Base-by-base conservation (phyloP, 2,888 invertebrate species). In the Agrotis puta region DNA sequence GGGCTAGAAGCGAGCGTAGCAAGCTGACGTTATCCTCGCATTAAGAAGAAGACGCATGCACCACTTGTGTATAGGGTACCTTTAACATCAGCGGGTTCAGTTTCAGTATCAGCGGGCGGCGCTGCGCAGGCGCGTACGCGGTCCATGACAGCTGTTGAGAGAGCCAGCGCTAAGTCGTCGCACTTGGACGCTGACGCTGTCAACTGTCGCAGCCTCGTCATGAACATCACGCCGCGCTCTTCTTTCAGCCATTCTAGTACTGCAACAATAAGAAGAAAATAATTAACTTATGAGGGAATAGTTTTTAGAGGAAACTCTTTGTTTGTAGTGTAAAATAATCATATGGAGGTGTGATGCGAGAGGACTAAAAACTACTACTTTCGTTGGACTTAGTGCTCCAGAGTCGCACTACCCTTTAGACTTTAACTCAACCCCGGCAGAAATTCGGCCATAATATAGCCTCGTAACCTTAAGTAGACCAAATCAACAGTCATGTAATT, bases 171-270 rank as follows among this genome's bases (percentile, higher is more conserved):
- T 77, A 97, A 92, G 89, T 97, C 97, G 91, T 96, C 96, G 93
- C 97, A 96, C 57, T 81, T 96, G 72, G 97, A 96, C 85, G 97
- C 95, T 85, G 97, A 96, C 85, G 97, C 95, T 85, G 97, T 96
- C 81, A 97, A 95, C 90, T 97, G 97, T 72, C 97, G 97, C 80
- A 97, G 93, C 81, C 97, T 95, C 91, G 96, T 96, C 88, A 96
- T 94, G 87, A 97, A 94, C 89, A 97, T 93, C 82, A 96, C 94
- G 58, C 96, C 97, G 73, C 96, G 96, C 92, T 97, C 97, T 85
- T 96, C 94, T 82, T 94, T 96, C 89, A 97, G 96, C 95, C 97
- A 97, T 92, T 95, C 95, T 94, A 96, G 65, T 68, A 96, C 96
- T 96, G 91, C 6, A 71, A 88, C 27, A 63, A 65, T 11, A 1